Evolutionary conservation across 1,140 invertebrate genomes (phyloP), one percentile per base, ranked within the genome.

Genomic region (Parasteatoda tepidariorum): DNA sequence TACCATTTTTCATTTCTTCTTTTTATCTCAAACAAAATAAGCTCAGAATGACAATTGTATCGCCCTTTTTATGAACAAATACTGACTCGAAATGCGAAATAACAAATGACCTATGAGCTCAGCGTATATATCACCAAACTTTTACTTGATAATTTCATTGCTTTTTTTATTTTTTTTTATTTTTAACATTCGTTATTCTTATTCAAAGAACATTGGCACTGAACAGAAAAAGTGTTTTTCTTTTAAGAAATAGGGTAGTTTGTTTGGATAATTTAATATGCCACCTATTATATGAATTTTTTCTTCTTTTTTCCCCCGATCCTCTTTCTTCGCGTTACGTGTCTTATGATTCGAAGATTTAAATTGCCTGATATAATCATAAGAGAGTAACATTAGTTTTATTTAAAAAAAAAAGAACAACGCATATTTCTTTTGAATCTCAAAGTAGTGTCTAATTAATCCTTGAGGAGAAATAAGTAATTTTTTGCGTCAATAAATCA

Each of bases 111-210:
- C 78, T 70, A 18, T 66, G 78, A 59, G 54, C 22, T 70, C 30
- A 24, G n/a, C 67, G 30, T 59, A 81, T 70, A 81, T 70, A 70
- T 81, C 67, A 81, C 41, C 78, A 81, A 79, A 71, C 64, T 30
- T 78, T 78, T 55, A 67, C 75, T 81, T 81, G 67, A 81, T 81
- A 81, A 81, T 70, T 81, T 70, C 78, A 81, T 81, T 66, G 78
- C 78, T 70, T 61, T 34, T 7, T 57, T 38, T 31, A 26, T 55
- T 57, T 68, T 79, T 79, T 61, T 48, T 38, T 71, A 3, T n/a
- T n/a, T 61, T 28, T 24, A 54, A 15, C 9, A 13, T 64, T 9
- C 30, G 13, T 64, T 61, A n/a, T 61, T 62, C 54, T 26, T 31
- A 64, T 75, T 61, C 26, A 34, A 48, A 9, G 33, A 59, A 59